Conservation (phyloP, 2,888 invertebrate species). For the Ichneumon xanthorius region DNA sequence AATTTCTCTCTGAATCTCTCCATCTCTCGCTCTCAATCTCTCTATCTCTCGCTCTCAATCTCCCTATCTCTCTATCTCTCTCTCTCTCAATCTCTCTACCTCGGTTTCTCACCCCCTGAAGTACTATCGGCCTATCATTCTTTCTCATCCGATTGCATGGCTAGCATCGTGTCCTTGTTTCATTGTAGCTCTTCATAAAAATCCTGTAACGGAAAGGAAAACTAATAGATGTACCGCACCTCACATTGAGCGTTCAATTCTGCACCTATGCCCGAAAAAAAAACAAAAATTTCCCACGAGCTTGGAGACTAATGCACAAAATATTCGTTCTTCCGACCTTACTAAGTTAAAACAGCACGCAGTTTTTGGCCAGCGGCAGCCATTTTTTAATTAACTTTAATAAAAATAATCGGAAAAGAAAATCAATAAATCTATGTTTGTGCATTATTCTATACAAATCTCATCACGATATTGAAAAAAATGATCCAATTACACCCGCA, state of each 20-base stretch:
- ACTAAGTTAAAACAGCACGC: not conserved
- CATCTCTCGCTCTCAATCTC: not conserved
- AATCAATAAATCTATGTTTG: conserved; percentile 11
- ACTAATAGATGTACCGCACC: conserved; percentile 26
- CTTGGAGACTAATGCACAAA: conserved; percentile 65
- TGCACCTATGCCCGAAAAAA: conserved; percentile 47
- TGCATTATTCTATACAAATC: conserved; percentile 24
- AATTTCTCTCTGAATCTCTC: no score
- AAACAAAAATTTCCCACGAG: conserved; percentile 49
- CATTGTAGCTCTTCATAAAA: conserved; percentile 66
- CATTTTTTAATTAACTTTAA: not conserved
- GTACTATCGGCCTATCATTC: conserved; percentile 39
- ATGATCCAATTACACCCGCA: conserved; percentile 31
- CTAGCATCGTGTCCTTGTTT: conserved; percentile 76
- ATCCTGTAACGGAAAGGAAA: conserved; percentile 27
- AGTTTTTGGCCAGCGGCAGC: not conserved
- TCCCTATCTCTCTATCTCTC: not conserved
- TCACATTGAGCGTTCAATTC: conserved; percentile 46
- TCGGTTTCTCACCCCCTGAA: conserved; percentile 18
- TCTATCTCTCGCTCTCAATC: not conserved
- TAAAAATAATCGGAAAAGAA: not conserved
- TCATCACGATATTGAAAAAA: conserved; percentile 16
- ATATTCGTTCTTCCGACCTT: not conserved
- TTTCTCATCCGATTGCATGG: conserved; percentile 74
- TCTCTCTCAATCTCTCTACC: not conserved